Evolutionary conservation across 2,797 vertebrate species (phyloP).

Genomic region (Tadarida brasiliensis): DNA sequence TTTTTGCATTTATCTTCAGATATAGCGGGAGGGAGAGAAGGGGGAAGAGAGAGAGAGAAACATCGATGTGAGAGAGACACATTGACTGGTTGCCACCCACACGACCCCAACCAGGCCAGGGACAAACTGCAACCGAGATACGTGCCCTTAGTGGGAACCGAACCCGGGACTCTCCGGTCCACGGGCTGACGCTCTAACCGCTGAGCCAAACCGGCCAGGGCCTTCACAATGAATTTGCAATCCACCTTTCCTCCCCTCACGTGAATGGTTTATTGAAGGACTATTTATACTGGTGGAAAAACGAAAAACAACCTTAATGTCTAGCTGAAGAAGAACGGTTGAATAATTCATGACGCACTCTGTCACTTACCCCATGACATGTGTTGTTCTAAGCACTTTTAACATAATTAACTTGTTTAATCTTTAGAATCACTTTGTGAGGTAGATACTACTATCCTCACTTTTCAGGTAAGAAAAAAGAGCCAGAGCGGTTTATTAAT

Average conservation of each 20-base stretch:
- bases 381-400: not conserved
- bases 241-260: not conserved
- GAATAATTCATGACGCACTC: not conserved
- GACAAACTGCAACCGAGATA: too few relatives aligned
- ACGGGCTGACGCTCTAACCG: too few relatives aligned
- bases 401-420: not conserved
- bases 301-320: not conserved
- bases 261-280: slow-evolving; percentile 40
- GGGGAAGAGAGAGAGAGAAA: too few relatives aligned
- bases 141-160: too few relatives aligned
- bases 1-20: too few relatives aligned
- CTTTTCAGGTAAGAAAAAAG: slow-evolving; percentile 38
- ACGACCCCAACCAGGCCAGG: too few relatives aligned
- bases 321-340: not conserved
- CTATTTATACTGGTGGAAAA: slow-evolving; percentile 22
- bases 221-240: not conserved
- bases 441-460: not conserved
- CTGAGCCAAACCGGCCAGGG: too few relatives aligned
- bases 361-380: not conserved
- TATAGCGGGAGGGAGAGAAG: too few relatives aligned
- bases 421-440: slow-evolving; percentile 28
- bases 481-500: slow-evolving; percentile 6
- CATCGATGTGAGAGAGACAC: too few relatives aligned
- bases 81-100: too few relatives aligned
- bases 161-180: too few relatives aligned